Evolutionary conservation across 2,888 invertebrate species (phyloP), one percentile per base, ranked within the genome.

Genomic region (Trachelus tabidus): DNA sequence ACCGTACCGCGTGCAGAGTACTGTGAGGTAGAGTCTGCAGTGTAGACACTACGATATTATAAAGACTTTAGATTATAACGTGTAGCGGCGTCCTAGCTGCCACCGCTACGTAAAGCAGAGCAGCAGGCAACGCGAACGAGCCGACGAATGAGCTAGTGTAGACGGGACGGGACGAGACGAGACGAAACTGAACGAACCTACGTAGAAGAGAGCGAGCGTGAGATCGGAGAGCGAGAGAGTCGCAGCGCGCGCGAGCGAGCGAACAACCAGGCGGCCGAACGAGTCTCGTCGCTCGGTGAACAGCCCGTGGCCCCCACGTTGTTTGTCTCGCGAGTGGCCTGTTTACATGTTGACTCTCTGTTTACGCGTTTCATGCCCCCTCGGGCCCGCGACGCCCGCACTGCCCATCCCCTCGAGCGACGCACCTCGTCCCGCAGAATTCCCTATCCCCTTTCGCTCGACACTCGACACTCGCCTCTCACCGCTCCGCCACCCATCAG

Each of bases 321-420:
- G 91, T 91, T 91, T 91, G 91, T 91, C 90, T 91, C 91, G 90
- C 90, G 91, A 91, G 90, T 91, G 91, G 91, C 91, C 91, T 91
- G 91, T 91, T 91, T 91, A 91, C 91, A 91, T 91, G 91, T 91
- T 91, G 91, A 91, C 91, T 91, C 89, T 89, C 89, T 91, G 91
- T 91, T 91, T 91, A 91, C 91, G 90, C 91, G 90, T 90, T 91
- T 90, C 87, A 87, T 85, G 84, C 82, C 82, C 85, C 81, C 74
- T 79, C 82, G 81, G 78, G 81, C 79, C 69, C 81, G 69, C 9
- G 56, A 35, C 33, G n/a, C 77, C 15, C n/a, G 68, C 79, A 69
- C 75, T 82, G 77, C 79, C 81, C 81, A 78, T n/a, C 79, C 81
- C 82, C 79, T 78, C 76, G 76, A 30, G 69, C 40, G 69, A 37